Evolutionary conservation across 1,140 invertebrate species (phyloP), one percentile per base, ranked within the genome.

Genomic region (Macrobrachium nipponense): DNA sequence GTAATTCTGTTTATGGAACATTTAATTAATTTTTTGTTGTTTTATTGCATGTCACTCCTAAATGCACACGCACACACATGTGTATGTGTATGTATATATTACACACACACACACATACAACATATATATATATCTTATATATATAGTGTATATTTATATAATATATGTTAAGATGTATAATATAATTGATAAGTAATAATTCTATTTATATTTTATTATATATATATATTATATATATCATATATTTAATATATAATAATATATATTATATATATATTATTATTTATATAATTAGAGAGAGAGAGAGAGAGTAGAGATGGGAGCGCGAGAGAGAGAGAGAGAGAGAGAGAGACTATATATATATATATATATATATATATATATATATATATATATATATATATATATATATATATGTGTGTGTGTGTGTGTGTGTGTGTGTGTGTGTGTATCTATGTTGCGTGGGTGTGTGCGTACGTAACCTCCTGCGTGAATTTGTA

Each of bases 311-410:
- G n/a, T n/a, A n/a, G n/a, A n/a, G n/a, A n/a, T n/a, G n/a, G n/a
- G n/a, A n/a, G n/a, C n/a, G n/a, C n/a, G n/a, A n/a, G n/a, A n/a
- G n/a, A n/a, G n/a, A n/a, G n/a, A n/a, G n/a, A n/a, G n/a, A n/a
- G n/a, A n/a, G n/a, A n/a, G n/a, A n/a, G n/a, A n/a, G n/a, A n/a
- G n/a, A n/a, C n/a, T n/a, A n/a, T n/a, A n/a, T n/a, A 68, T 2
- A 68, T n/a, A 68, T n/a, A 68, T 0, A 68, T 68, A 68, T 68
- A 68, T 68, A 68, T 68, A 68, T 68, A 68, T 68, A 68, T n/a
- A 68, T n/a, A n/a, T 68, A 68, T n/a, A 68, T 68, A 68, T 68
- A 68, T 68, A 68, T 68, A n/a, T n/a, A 68, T 68, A 68, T 68
- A 68, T 68, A 68, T 68, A 68, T 68, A n/a, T 68, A 68, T n/a